Base-by-base conservation (phyloP, 2,888 invertebrate genomes). In the Cataglyphis rosenhaueri region DNA sequence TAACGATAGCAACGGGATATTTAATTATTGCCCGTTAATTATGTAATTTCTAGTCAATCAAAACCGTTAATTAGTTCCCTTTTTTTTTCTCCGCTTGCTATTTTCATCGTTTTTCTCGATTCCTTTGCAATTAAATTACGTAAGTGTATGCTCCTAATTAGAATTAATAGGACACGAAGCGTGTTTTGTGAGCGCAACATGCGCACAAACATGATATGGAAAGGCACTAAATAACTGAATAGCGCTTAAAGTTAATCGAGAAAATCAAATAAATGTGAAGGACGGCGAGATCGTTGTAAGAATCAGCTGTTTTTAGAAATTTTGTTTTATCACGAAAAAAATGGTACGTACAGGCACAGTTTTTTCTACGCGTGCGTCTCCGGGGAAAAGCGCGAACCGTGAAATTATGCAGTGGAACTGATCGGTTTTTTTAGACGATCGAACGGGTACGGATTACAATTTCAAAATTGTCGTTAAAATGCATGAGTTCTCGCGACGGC, bases 391-490 rank as follows among this genome's bases (percentile, higher is more conserved):
- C 73, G 73, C 29, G 68, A 78, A 52, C 64, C 70, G 82, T 68
- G 66, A 86, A 87, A 87, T 86, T 84, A 87, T 86, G 83, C 84
- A 70, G 57, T 66, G 61, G 61, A 74, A 81, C 66, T 70, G 75
- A 84, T 84, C 74, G 78, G 64, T 21, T 21, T 65, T 86, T 83
- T 38, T 73, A 38, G 70, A 66, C 82, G 74, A 83, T 78, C 78
- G 70, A 74, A 78, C 76, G 48, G 57, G 18, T 62, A 55, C 57
- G 48, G 35, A 87, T 86, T 84, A 82, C 84, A 84, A 87, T 87
- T 87, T 86, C 81, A 87, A 86, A 84, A 84, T 84, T 61, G 48
- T 81, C 83, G 84, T 86, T 86, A 86, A 87, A 86, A 86, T 86
- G 81, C 83, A 84, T 84, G 87, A 87, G 59, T 12, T 61, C 32